phyloP scores from a whole-genome alignment of 2,888 invertebrate genomes.

The Apamea crenata region DNA sequence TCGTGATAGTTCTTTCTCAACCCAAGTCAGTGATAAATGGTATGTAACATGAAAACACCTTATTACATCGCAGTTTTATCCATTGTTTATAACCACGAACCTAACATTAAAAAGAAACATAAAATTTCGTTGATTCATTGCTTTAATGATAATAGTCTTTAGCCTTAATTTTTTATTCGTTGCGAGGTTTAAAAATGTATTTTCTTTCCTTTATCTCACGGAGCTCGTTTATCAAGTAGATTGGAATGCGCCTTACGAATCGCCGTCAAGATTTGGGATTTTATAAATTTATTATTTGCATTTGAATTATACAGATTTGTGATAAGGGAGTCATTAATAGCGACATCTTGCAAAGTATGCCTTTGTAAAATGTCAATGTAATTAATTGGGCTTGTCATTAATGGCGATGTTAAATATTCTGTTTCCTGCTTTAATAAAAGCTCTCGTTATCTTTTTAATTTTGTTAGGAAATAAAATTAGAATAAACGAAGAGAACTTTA shows the following conservation, averaged over 20 bases:
- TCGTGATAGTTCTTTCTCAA: constrained; percentile 49
- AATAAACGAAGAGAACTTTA: neutral
- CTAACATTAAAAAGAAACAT: constrained; percentile 75
- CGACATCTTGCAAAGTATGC: constrained; percentile 34
- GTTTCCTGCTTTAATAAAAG: constrained; percentile 22
- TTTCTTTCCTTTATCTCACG: constrained; percentile 78
- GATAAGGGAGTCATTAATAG: constrained; percentile 45
- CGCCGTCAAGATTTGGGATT: constrained; percentile 69
- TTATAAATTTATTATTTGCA: constrained; percentile 62
- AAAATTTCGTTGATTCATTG: constrained; percentile 82
- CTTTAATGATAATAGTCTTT: constrained; percentile 80
- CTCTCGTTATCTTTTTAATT: neutral
- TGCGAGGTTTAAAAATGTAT: constrained; percentile 75
- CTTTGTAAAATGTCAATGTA: constrained; percentile 26
- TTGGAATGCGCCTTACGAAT: constrained; percentile 77
- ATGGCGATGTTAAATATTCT: constrained; percentile 42
- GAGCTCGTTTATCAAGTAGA: constrained; percentile 80
- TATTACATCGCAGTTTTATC: constrained; percentile 69
- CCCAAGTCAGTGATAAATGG: constrained; percentile 63
- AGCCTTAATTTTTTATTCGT: constrained; percentile 76
- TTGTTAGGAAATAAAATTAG: constrained; percentile 18
- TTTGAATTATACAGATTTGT: constrained; percentile 51
- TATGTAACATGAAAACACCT: constrained; percentile 52
- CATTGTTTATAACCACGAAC: constrained; percentile 73
- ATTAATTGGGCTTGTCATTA: constrained; percentile 34